Evolutionary conservation across 2,113 vertebrate genomes (phyloP).

Genomic region (Calyptomena viridis): DNA sequence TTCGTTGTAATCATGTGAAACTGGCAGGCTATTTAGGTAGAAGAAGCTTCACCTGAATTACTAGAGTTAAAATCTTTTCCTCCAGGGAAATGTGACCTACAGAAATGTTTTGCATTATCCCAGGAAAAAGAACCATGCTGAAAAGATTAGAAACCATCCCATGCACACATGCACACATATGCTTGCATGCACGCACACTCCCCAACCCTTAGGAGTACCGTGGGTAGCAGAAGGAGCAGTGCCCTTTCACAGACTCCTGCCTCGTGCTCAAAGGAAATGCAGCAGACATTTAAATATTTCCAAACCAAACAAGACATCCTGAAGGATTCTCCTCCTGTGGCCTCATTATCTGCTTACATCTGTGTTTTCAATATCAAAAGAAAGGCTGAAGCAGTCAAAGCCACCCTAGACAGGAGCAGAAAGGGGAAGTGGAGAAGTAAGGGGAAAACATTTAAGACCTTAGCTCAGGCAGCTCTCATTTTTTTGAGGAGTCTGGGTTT

Average conservation of each 20-base stretch:
- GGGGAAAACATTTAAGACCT: background rate
- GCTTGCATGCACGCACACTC: background rate
- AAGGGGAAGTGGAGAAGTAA: background rate
- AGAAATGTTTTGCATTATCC: background rate
- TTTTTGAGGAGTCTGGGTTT: background rate
- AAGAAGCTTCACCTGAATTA: background rate
- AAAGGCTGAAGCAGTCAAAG: background rate
- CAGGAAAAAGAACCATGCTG: background rate
- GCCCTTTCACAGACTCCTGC: constrained; percentile 46
- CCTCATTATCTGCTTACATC: constrained; percentile 64
- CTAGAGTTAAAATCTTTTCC: constrained; percentile 6
- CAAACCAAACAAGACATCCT: constrained; percentile 78
- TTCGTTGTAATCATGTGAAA: background rate
- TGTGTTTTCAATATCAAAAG: constrained; percentile 62
- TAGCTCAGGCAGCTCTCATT: background rate
- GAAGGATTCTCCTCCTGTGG: constrained; percentile 70
- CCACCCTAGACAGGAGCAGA: background rate
- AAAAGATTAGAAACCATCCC: constrained; percentile 26
- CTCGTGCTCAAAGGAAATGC: constrained; percentile 70
- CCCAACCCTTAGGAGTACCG: background rate
- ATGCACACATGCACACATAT: background rate
- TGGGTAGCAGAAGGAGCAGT: constrained; percentile 20
- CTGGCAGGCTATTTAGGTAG: background rate
- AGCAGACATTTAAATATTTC: constrained; percentile 77
- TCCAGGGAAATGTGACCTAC: background rate